Base-by-base conservation (phyloP, 53 echinoderm and acorn worm species). In the Glandiceps talaboti region DNA sequence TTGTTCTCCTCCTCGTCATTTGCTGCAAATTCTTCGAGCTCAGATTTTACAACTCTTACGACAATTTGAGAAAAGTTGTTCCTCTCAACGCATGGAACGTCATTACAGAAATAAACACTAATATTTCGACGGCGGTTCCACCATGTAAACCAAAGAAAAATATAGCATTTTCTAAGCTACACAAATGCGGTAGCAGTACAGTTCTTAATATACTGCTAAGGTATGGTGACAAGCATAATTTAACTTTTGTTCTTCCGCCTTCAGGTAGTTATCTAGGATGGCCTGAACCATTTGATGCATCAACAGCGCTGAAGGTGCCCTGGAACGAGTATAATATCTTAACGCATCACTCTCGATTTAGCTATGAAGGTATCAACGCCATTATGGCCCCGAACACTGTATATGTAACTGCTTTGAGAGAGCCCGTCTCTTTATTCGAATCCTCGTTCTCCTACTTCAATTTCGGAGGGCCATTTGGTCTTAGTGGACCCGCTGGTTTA, bases 241-340 rank as follows among this genome's bases (percentile, higher is more conserved):
- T 96, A 76, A 84, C 88, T 82, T 96, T 92, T 86, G 97, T 96
- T 28, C 87, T 96, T 1, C 97, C 97, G 25, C 80, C 82, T 0
- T 20, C 45, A 0, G 91, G 93, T n/a, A 96, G 90, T 75, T 93
- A 93, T 73, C 82, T 96, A 33, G 97, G 97, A 0, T 30, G 82
- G 31, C 27, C 73, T 14, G 64, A 6, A 6, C 25, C 29, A 0
- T 94, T 95, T 73, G 81, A 74, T 1, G 86, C 75, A 29, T 77
- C 27, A 1, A 26, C 74, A 14, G 84, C 88, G 83, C 73, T 87
- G 27, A 1, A 45, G 6, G 87, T 91, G 31, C 87, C 85, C 0
- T 86, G 86, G 29, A 86, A 91, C 73, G 88, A 94, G 76, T 92
- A 93, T 78, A 93, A 93, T 79, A 86, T 96, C 28, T 77, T 90